Evolutionary conservation across 2,113 vertebrate genomes (phyloP).

Genomic region (Strix aluco): DNA sequence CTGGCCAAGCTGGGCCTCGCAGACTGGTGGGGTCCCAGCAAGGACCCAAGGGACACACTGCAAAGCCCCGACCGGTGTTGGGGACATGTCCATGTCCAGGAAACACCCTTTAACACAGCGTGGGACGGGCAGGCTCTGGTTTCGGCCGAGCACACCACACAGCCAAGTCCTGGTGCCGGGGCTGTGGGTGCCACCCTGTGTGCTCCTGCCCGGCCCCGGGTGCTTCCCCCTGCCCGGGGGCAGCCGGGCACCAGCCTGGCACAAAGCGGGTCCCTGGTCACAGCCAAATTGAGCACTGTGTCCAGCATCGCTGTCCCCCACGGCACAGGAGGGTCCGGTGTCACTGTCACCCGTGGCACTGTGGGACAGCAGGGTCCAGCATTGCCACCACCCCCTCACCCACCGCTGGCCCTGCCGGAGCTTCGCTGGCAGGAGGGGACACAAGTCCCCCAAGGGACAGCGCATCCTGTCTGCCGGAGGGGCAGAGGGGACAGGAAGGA

Average conservation of each 20-base stretch:
- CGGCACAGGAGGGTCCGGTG: not conserved
- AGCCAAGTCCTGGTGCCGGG: accelerated
- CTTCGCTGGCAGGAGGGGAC: not conserved
- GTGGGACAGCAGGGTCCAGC: not conserved
- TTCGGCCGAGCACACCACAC: accelerated
- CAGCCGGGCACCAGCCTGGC: not conserved
- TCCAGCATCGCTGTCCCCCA: not conserved
- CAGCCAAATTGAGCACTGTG: not conserved
- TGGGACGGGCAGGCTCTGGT: accelerated
- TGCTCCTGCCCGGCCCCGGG: not conserved
- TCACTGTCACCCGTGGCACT: not conserved
- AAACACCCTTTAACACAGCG: not conserved
- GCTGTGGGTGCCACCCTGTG: not conserved
- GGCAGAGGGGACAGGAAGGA: not conserved
- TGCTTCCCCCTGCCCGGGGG: not conserved
- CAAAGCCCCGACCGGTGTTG: accelerated
- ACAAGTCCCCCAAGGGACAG: not conserved
- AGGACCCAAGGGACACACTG: not conserved
- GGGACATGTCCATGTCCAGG: accelerated
- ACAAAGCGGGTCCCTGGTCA: not conserved
- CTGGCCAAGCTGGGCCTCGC: not conserved
- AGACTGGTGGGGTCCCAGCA: not conserved
- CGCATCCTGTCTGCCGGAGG: accelerated
- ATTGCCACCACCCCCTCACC: not conserved
- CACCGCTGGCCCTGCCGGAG: not conserved